Base-by-base conservation (phyloP, 2,888 invertebrate genomes). In the Diaprepes abbreviatus region DNA sequence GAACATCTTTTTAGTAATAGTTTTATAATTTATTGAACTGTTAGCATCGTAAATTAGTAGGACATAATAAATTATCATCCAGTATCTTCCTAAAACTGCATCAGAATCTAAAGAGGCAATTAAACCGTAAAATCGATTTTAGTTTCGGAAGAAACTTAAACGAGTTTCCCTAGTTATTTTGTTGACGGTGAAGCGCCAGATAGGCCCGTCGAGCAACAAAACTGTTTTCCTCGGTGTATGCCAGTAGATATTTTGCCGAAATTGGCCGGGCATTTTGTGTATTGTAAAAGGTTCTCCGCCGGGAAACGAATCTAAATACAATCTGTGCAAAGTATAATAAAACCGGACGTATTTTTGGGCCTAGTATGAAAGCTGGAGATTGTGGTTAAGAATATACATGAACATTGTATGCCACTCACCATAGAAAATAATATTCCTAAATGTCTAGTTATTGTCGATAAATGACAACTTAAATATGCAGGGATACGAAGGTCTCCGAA, bases 91-190 rank as follows among this genome's bases (percentile, higher is more conserved):
- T 2, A 12, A 45, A 45, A 45, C 45, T 45, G 3, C 24, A 45
- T 45, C 9, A 24, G 24, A 45, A 45, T n/a, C 45, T 45, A 55
- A 55, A 19, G 38, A 55, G 36, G 38, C 55, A 38, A 36, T 55
- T 55, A 55, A 54, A 55, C 10, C 24, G 36, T 36, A 55, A 38
- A 38, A 21, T 21, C 36, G 21, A 36, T 55, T 55, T 21, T n/a
- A 19, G 55, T 55, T 38, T 38, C 21, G 21, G 21, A 55, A 36
- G 36, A 55, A 55, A 55, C 55, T 55, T 55, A 55, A 55, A 55
- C 55, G 55, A 55, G 55, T 55, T 55, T 35, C 21, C 45, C 45
- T 19, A 21, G 21, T 45, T 45, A 45, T 45, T 45, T 45, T 45
- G 24, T 45, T 24, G 45, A 45, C 24, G 24, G 45, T 45, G 45